These are phyloP conservation scores for Drosophila meridiana DNA, from an alignment of 2,888 invertebrate genomes.

Conservation along the genomic window DNA sequence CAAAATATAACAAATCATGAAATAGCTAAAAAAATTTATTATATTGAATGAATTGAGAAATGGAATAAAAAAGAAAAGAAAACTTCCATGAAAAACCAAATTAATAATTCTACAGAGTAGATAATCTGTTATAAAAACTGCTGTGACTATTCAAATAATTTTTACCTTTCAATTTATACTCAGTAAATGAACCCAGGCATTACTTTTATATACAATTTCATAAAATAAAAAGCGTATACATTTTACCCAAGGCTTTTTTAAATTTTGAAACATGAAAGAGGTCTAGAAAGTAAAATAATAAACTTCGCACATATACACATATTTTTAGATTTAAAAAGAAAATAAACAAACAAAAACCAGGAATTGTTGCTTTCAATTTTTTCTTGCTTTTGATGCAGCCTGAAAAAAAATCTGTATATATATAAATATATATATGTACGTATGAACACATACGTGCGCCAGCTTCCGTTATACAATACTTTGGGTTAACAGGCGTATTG, in stretches of 20 bases:
- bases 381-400: neutral
- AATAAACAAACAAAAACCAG: neutral
- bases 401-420: conserved; percentile 10
- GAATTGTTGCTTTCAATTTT: neutral
- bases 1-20: no score
- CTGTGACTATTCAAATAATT: neutral
- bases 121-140: no score
- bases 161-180: neutral
- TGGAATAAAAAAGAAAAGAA: no score
- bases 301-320: neutral
- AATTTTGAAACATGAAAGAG: neutral
- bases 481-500: conserved; percentile 44
- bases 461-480: conserved; percentile 32
- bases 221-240: no score
- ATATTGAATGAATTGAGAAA: no score
- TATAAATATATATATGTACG: neutral
- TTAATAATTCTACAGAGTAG: no score
- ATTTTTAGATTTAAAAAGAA: neutral
- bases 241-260: neutral
- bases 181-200: neutral
- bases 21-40: no score
- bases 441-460: conserved; percentile 16
- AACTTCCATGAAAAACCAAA: no score
- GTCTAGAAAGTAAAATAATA: neutral
- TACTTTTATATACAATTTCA: neutral